Evolutionary conservation across 2,113 vertebrate species (phyloP).

Genomic region (Ranitomeya imitator): DNA sequence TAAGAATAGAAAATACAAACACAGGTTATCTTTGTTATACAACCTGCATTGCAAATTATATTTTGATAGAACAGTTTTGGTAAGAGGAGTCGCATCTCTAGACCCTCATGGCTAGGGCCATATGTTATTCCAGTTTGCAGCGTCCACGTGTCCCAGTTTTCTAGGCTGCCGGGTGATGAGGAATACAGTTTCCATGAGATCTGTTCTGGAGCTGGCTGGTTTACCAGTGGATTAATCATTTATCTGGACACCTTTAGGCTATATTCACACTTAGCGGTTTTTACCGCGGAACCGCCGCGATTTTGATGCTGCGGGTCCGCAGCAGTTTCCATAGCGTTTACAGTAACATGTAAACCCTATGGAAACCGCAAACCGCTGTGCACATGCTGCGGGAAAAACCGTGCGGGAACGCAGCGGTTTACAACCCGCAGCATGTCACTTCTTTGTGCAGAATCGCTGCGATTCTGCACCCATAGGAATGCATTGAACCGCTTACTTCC

Average conservation of each 20-base stretch:
- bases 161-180: slow-evolving; percentile 3
- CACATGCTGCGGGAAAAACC: no score
- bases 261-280: no score
- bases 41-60: neutral
- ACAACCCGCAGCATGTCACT: no score
- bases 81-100: neutral
- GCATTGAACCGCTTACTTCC: no score
- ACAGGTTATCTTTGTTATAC: neutral
- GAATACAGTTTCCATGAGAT: slow-evolving; percentile 23
- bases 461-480: no score
- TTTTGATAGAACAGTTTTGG: neutral
- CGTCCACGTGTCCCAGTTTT: neutral
- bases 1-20: neutral
- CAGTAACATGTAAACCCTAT: no score
- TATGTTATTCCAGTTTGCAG: neutral
- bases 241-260: slow-evolving; percentile 39
- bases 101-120: neutral
- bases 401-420: no score
- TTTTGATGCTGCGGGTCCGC: no score
- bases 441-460: no score
- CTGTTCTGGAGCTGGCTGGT: neutral
- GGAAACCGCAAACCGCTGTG: no score
- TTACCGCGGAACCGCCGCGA: no score
- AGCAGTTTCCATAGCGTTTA: no score
- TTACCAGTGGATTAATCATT: slow-evolving; percentile 55